Evolutionary conservation across 2,888 invertebrate genomes (phyloP), one percentile per base, ranked within the genome.

Genomic region (Busseola fusca): DNA sequence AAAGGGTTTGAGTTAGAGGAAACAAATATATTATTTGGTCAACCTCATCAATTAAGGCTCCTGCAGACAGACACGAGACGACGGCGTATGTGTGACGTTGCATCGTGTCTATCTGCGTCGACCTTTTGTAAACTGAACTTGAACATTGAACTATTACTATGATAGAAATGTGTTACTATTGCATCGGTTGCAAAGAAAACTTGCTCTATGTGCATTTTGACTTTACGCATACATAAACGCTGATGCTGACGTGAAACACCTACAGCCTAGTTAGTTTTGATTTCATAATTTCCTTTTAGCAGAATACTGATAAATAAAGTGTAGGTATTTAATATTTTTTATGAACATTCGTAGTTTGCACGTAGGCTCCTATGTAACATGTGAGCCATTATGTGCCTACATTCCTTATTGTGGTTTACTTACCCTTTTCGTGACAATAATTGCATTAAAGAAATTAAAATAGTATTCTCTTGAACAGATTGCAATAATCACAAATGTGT

Each of bases 191-290:
- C 76, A 76, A 67, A 68, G 69, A 69, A 21, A 60, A 40, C 54
- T 48, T 27, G 45, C n/a, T 30, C 34, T 63, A 72, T 64, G 79
- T 79, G 80, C 67, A 48, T 66, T 80, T 52, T 27, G 12, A 79
- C 56, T 57, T 76, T 66, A 80, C 50, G 5, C 54, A 68, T 58
- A 40, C 27, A 73, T 64, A 52, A 54, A 45, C 72, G 79, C 79
- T 78, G 78, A 45, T 76, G 79, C 79, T 78, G 78, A 78, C 66
- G 57, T 65, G 37, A 58, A 65, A 71, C 34, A 34, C 34, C 34
- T 45, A 66, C 60, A 80, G 71, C 76, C 71, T 69, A 76, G 63
- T 68, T 71, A 63, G 70, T 58, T 65, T 54, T 30, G 42, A 69
- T 75, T 80, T 80, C 71, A 76, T 68, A 71, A 79, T 71, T 57